Evolutionary conservation across 1,140 invertebrate species (phyloP), one percentile per base, ranked within the genome.

Genomic region (Anastrepha obliqua): DNA sequence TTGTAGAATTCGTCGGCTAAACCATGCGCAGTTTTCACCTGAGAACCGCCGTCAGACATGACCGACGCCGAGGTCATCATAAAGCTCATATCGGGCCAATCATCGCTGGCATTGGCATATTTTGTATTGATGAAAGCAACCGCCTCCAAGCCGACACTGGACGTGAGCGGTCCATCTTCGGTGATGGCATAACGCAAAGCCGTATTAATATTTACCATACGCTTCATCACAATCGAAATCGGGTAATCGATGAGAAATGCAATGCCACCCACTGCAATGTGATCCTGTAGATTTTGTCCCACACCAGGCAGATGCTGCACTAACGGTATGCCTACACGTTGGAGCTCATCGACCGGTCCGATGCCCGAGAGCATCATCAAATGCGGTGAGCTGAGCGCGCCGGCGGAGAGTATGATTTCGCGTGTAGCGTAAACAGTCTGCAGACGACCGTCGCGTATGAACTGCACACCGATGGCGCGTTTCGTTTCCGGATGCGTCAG

Each of bases 51-150:
- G 89, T 98, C 97, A 0, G 97, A 97, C 78, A 94, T 95, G 0
- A 96, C 96, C 0, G 96, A 97, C 0, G 96, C 95, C n/a, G 97
- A 96, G 0, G 97, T 96, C 91, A 98, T 94, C 96, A 92, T 98
- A 90, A 98, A 98, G 89, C 98, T 97, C 87, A 98, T 98, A 90
- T 98, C 97, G 0, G 97, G 97, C 97, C 97, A 98, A 90, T 98
- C 97, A 87, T 97, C 96, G 0, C 95, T 95, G 87, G 95, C 94
- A 90, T 98, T 98, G 0, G 96, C 96, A 91, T 98, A 98, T 92
- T 98, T 98, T 0, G 97, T 98, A 0, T 96, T 96, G 65, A 98
- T 97, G 90, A 98, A 98, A 0, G 96, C 97, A 0, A 97, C 96
- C 0, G 96, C 96, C 93, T 98, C 97, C 65, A 98, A 92, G 0